Evolutionary conservation across 2,888 invertebrate species (phyloP), one percentile per base, ranked within the genome.

Genomic region (Drosophila quasianomalipes): DNA sequence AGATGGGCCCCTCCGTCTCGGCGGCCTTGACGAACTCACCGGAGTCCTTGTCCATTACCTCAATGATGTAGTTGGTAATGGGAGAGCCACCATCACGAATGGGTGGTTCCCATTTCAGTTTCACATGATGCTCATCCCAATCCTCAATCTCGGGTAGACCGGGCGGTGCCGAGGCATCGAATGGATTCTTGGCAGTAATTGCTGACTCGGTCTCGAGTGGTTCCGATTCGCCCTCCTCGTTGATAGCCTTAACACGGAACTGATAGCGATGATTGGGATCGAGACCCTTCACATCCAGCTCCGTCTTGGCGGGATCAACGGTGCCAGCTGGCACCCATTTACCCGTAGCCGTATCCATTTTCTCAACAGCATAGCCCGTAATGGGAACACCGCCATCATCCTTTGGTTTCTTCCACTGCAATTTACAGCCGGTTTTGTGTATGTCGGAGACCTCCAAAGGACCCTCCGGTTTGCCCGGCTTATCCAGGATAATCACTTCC

Each of bases 211-310:
- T 97, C 82, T 97, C 97, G 54, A 99, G 94, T 9, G 99, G 98
- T 89, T 99, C 99, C 0, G 99, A 99, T 93, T 98, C 98, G 6
- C 99, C 99, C 93, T 99, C 98, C 91, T 98, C 98, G 93, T 99
- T 99, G 14, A 98, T 96, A 10, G 99, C 99, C 91, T 97, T 98
- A 0, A 99, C 98, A 70, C 99, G 96, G 96, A 99, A 99, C 93
- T 99, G 97, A 94, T 99, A 99, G 73, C 98, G 97, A 93, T 98
- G 97, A 80, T 98, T 98, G 64, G 98, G 98, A 93, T 98, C 98
- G 19, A 99, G 95, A 51, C 98, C 99, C 93, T 93, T 92, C 35
- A 98, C 95, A 81, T 97, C 96, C 79, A 97, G 96, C 88, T 97
- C 97, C 0, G 96, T 95, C 89, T 96, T 96, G 59, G 97, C 96